phyloP scores from a whole-genome alignment of 2,113 vertebrate species.

The Nicator chloris region DNA sequence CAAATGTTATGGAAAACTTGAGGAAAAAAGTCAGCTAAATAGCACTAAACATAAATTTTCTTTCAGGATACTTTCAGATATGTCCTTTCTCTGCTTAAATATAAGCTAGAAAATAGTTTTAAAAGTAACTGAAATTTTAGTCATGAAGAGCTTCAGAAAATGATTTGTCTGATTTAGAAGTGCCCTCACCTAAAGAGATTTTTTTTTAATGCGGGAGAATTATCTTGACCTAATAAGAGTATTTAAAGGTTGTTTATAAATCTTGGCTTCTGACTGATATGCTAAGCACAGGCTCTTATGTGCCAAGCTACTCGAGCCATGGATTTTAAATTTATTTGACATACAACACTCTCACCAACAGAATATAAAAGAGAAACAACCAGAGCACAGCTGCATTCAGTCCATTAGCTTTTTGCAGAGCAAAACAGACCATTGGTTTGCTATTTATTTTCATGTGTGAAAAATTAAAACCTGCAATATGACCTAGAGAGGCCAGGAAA shows the following conservation, averaged over 20 bases:
- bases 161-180: neutral
- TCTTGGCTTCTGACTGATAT: neutral
- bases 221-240: neutral
- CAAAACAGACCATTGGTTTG: neutral
- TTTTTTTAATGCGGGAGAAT: neutral
- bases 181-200: neutral
- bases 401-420: neutral
- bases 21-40: neutral
- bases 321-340: slow-evolving; percentile 16
- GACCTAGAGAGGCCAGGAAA: neutral
- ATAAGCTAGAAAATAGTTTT: neutral
- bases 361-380: neutral
- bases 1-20: neutral
- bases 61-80: neutral
- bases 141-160: neutral
- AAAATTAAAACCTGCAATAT: neutral
- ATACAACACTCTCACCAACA: neutral
- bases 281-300: neutral
- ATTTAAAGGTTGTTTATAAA: neutral
- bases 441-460: neutral
- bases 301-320: neutral
- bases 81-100: neutral
- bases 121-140: neutral
- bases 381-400: neutral
- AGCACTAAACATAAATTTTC: neutral